Evolutionary conservation across 2,113 vertebrate species (phyloP), one percentile per base, ranked within the genome.

Genomic region (Columba janthina): DNA sequence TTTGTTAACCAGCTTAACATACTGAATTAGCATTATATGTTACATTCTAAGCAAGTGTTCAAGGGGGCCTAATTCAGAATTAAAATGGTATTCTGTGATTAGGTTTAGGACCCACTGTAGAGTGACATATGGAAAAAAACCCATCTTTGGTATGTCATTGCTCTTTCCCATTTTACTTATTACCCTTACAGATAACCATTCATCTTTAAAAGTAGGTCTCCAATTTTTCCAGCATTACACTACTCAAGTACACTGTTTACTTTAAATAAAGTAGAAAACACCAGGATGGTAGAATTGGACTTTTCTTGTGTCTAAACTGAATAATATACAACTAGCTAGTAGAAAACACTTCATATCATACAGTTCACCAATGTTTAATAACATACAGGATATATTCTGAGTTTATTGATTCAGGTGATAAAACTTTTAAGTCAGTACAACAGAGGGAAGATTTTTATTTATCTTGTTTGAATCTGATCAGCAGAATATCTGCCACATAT

Each of bases 371-470:
- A 65, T 91, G 36, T 54, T 90, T 71, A 76, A 69, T 90, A 94
- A 83, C 20, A 26, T 58, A 42, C 4, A 86, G 72, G 26, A 48
- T 85, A 79, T 82, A 70, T 78, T 95, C 70, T 66, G 74, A 72
- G 36, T 83, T 94, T 94, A 92, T 81, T 93, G 91, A 83, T 54
- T 76, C 85, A 66, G 42, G n/a, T 2, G 5, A 89, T 97, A 96
- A 94, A 96, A 83, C 16, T 67, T 77, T 12, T 36, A 96, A 93
- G 38, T 81, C 83, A 88, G 53, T 88, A 87, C 58, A 88, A 91
- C 81, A 70, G 62, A 85, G 89, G 93, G 87, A 93, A 79, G 93
- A 93, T 74, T 93, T 96, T 83, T 96, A 91, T 93, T 94, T 91
- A 69, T 72, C 61, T 62, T 94, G 22, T 93, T 96, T 92, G 78